Percentiles rank a stretch among this genome's conserved stretches.
These are phyloP conservation scores for Parelbella ahira DNA, from an alignment of 2,888 invertebrate genomes.

Conservation along the genomic window DNA sequence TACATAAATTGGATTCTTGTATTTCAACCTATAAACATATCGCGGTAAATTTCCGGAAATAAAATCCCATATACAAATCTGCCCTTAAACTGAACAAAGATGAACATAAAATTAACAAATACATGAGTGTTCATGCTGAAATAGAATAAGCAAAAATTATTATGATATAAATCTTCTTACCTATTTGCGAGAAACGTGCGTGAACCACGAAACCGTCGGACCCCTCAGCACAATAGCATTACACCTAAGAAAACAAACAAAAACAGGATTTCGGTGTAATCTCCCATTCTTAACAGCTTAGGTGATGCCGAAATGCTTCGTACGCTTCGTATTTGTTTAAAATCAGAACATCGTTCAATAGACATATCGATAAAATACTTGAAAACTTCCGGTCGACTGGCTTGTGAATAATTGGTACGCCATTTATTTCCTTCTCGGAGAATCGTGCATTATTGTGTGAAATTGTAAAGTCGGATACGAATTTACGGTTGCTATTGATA, in stretches of 20 bases:
- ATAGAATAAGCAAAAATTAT: not conserved
- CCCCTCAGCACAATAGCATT: conserved; percentile 56
- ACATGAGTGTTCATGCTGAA: too few relatives aligned
- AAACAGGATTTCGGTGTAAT: conserved; percentile 77
- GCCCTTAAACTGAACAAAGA: too few relatives aligned
- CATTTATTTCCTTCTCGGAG: conserved; percentile 63
- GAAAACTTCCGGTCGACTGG: conserved; percentile 72
- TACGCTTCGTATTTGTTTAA: conserved; percentile 72
- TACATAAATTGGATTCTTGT: too few relatives aligned
- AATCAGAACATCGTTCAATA: conserved; percentile 56
- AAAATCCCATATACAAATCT: too few relatives aligned
- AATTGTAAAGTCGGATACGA: conserved; percentile 61
- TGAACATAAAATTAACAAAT: too few relatives aligned
- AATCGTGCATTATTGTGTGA: conserved; percentile 51
- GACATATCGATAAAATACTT: conserved; percentile 63
- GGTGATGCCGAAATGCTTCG: conserved; percentile 43
- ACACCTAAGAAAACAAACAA: conserved; percentile 76
- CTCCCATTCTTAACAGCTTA: conserved; percentile 67
- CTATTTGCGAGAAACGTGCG: conserved; percentile 32
- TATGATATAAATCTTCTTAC: conserved; percentile 7
- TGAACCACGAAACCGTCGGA: conserved; percentile 34
- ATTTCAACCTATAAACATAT: too few relatives aligned
- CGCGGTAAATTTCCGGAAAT: too few relatives aligned
- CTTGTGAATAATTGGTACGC: conserved; percentile 66
- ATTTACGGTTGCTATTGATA: conserved; percentile 60